A percentile compares a stretch with the other conserved stretches of the same genome.
These are phyloP conservation scores for Diplosoma virens DNA, from an alignment of 23 tunicate genomes.

Conservation along the genomic window DNA sequence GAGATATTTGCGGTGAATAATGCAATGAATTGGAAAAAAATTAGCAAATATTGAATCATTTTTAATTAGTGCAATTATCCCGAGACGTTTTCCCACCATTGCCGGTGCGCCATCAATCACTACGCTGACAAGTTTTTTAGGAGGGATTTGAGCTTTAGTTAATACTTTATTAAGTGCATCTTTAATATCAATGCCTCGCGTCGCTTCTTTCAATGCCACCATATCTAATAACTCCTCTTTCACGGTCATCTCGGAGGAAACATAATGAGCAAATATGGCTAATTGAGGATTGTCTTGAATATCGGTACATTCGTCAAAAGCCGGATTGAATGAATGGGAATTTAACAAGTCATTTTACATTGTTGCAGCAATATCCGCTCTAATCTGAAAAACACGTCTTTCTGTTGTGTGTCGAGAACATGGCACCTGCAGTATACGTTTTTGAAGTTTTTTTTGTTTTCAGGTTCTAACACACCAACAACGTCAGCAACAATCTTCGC, in stretches of 20 bases:
- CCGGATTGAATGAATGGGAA: conserved; percentile 12
- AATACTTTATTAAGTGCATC: conserved; percentile 14
- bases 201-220: conserved; percentile 11
- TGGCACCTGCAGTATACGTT: conserved; percentile 9
- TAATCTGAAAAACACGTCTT: background rate
- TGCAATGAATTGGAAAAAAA: conserved; percentile 1
- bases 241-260: background rate
- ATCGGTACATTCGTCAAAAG: conserved; percentile 11
- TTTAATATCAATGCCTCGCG: background rate
- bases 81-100: conserved; percentile 22
- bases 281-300: conserved; percentile 11
- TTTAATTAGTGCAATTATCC: conserved; percentile 5
- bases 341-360: conserved; percentile 15
- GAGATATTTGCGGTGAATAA: conserved; percentile 14
- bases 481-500: background rate
- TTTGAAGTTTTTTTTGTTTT: background rate
- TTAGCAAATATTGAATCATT: background rate
- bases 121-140: conserved; percentile 17
- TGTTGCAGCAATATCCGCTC: conserved; percentile 4
- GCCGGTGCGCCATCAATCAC: background rate
- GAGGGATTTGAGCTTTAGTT: conserved; percentile 4
- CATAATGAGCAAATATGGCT: conserved; percentile 10
- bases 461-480: background rate
- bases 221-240: background rate
- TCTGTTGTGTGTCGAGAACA: conserved; percentile 16